Conservation (phyloP, 2,113 vertebrate species). For the Corvus moneduloides region DNA sequence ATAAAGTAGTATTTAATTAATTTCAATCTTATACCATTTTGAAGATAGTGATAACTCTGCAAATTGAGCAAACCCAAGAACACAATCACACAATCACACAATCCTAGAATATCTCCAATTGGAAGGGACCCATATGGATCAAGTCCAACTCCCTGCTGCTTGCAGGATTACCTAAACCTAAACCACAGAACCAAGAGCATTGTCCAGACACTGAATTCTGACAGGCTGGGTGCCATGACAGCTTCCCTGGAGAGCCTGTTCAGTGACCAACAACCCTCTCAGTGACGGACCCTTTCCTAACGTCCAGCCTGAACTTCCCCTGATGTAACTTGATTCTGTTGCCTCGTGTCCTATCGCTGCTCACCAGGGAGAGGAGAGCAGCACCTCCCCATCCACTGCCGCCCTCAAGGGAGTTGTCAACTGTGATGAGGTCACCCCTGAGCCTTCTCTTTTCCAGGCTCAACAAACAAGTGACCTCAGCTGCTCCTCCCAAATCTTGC, state of each 20-base stretch:
- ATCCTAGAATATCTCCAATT: not conserved
- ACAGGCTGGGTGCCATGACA: not conserved
- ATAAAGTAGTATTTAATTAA: slow-evolving; percentile 15
- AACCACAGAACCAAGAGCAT: not conserved
- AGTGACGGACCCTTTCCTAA: not conserved
- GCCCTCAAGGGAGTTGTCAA: not conserved
- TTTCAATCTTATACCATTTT: slow-evolving; percentile 26
- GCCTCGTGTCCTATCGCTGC: fast-evolving
- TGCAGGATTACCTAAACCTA: not conserved
- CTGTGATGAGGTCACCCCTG: not conserved
- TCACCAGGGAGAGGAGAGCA: not conserved
- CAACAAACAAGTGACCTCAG: not conserved
- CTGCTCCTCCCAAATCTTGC: not conserved
- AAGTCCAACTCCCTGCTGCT: not conserved
- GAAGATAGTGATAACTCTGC: not conserved
- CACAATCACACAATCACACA: not conserved
- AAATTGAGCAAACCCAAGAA: not conserved
- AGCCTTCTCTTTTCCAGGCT: not conserved
- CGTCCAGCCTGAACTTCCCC: not conserved
- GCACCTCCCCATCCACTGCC: not conserved
- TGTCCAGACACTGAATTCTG: not conserved
- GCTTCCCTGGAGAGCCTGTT: not conserved
- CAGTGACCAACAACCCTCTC: not conserved
- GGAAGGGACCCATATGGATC: not conserved
- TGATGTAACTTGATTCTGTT: not conserved